Conservation (phyloP, 2,113 vertebrate species). For the Dinomys branickii region DNA sequence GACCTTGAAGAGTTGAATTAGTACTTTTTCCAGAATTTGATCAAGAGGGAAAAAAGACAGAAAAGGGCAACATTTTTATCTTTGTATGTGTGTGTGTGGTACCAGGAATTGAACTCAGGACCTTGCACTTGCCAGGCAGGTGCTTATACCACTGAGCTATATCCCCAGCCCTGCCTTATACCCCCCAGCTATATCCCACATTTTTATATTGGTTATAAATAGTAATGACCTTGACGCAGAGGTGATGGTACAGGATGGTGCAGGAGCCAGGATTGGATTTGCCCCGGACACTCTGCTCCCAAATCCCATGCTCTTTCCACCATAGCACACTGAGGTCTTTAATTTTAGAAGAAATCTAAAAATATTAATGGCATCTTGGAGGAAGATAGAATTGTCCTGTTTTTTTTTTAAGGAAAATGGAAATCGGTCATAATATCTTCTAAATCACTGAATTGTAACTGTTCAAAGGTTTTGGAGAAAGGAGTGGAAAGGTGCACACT, state of each 20-base stretch:
- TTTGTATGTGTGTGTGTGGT: too few relatives aligned
- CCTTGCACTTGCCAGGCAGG: too few relatives aligned
- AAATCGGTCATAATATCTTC: conserved; percentile 64
- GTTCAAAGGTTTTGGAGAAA: conserved; percentile 61
- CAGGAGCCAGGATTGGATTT: neutral
- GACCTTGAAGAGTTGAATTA: neutral
- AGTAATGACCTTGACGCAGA: neutral
- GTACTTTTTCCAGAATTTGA: neutral
- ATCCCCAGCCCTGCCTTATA: too few relatives aligned
- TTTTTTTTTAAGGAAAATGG: conserved; percentile 21
- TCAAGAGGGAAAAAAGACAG: neutral
- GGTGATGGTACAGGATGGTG: neutral
- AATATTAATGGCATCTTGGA: conserved; percentile 21
- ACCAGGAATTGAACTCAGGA: too few relatives aligned
- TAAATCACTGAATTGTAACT: conserved; percentile 47
- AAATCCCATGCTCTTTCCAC: neutral
- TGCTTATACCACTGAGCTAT: too few relatives aligned
- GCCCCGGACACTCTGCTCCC: neutral
- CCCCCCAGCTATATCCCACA: too few relatives aligned
- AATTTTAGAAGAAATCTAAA: conserved; percentile 28
- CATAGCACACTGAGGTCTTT: neutral
- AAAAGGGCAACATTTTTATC: neutral
- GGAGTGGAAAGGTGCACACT: neutral
- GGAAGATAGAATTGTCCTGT: conserved; percentile 53
- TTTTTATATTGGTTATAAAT: neutral